A percentile compares a stretch with the other conserved stretches of the same genome.
Conservation (phyloP, 1,140 invertebrate genomes). For the Drosophila bocki region DNA sequence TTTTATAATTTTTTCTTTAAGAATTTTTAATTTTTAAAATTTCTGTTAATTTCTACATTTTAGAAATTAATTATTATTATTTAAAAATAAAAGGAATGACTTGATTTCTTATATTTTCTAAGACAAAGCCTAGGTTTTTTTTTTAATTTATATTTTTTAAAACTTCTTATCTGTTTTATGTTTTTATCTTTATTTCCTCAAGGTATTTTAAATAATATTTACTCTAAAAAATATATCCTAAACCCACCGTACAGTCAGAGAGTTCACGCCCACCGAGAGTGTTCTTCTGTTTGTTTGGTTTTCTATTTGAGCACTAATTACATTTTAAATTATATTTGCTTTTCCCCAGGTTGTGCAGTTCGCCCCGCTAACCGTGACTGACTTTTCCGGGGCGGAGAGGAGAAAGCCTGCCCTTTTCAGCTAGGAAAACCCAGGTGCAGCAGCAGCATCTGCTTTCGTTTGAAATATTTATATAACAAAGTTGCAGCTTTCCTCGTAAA, state of each 20-base stretch:
- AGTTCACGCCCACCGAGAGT: constrained; percentile 40
- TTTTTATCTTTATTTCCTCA: not conserved
- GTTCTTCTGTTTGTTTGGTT: constrained; percentile 75
- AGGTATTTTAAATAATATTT: not conserved
- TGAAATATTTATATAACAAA: constrained; percentile 83
- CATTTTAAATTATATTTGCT: constrained; percentile 84
- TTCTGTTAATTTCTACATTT: not conserved
- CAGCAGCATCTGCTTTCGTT: constrained; percentile 47
- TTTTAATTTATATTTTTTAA: not conserved
- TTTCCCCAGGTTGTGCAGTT: constrained; percentile 59
- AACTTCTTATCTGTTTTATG: too few species aligned
- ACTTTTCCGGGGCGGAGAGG: constrained; percentile 13
- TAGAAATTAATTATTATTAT: not conserved
- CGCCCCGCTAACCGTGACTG: constrained; percentile 60
- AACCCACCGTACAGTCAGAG: not conserved
- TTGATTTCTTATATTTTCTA: not conserved
- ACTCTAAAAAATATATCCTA: not conserved
- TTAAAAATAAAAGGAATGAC: not conserved
- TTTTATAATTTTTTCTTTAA: not conserved
- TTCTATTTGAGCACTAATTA: constrained; percentile 84
- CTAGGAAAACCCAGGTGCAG: constrained; percentile 41
- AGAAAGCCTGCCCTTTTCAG: not conserved
- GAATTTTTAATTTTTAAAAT: not conserved
- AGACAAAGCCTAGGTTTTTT: too few species aligned
- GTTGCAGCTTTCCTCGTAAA: constrained; percentile 60